Conservation (phyloP, 2,113 vertebrate species). For the Bos taurus region DNA sequence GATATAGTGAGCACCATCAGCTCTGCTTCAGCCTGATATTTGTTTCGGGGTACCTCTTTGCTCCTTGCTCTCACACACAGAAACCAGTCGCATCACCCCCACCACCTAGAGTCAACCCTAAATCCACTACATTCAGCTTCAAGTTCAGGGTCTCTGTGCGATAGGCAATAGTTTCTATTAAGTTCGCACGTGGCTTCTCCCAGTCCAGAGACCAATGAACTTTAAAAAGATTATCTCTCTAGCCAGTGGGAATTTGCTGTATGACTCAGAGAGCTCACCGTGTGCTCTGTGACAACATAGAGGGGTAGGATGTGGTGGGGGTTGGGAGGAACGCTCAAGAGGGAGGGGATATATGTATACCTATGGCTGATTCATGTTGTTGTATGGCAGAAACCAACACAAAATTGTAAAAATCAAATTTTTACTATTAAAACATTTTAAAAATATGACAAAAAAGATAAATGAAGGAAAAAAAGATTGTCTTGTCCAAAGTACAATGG, state of each 20-base stretch:
- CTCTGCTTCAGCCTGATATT: not conserved
- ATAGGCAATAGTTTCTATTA: not conserved
- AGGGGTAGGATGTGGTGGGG: not conserved
- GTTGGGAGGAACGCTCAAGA: not conserved
- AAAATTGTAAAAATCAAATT: not conserved
- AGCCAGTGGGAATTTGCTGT: not conserved
- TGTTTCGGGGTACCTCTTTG: not conserved
- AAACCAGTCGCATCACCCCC: not conserved
- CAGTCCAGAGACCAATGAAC: not conserved
- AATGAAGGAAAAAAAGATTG: not conserved
- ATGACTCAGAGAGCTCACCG: not conserved
- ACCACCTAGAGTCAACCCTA: not conserved
- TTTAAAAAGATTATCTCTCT: not conserved
- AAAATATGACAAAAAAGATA: not conserved
- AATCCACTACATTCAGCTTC: not conserved
- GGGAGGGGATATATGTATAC: not conserved
- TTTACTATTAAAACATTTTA: not conserved
- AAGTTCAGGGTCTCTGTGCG: not conserved
- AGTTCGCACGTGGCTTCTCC: not conserved
- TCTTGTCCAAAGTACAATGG: not conserved
- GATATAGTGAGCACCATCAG: not conserved
- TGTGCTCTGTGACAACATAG: not conserved
- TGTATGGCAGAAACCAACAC: not conserved
- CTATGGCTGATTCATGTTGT: not conserved
- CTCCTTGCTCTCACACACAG: not conserved